phyloP scores from a whole-genome alignment of 1,140 invertebrate species.

The Hypsibius dujardini region DNA sequence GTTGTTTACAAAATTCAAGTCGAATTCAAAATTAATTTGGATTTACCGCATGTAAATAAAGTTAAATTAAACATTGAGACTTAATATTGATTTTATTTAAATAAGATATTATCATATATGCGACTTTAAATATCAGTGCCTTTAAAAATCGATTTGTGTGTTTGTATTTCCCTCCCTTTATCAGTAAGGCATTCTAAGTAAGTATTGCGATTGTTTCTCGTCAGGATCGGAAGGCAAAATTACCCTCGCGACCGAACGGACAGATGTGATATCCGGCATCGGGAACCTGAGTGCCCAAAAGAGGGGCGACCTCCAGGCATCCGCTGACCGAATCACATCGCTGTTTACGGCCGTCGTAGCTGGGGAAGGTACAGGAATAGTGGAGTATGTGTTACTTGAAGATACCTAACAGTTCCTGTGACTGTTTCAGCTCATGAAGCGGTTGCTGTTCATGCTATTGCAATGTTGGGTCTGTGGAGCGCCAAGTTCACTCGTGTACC shows the following conservation, averaged over 20 bases:
- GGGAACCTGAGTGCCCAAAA: conserved; percentile 57
- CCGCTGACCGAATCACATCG: conserved; percentile 45
- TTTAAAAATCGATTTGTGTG: neutral
- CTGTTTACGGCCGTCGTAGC: conserved; percentile 61
- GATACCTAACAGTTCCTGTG: conserved; percentile 25
- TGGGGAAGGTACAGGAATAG: conserved; percentile 42
- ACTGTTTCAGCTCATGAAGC: conserved; percentile 57
- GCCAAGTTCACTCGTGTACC: conserved; percentile 38
- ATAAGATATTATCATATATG: neutral
- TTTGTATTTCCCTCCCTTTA: no score
- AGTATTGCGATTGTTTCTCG: conserved; percentile 4
- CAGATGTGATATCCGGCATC: conserved; percentile 61
- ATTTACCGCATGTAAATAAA: neutral
- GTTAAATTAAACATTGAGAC: neutral
- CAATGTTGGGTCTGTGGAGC: conserved; percentile 62
- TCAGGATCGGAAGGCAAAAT: conserved; percentile 68
- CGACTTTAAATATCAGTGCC: neutral
- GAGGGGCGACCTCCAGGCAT: conserved; percentile 35
- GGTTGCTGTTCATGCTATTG: conserved; percentile 57
- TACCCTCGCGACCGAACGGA: conserved; percentile 65
- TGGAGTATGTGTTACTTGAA: conserved; percentile 18
- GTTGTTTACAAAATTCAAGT: neutral
- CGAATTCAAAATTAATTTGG: neutral
- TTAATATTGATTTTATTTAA: neutral
- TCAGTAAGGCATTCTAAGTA: no score